Percentiles rank a stretch among this genome's conserved stretches.
Evolutionary conservation across 37 sponge, comb jelly and placozoan species (phyloP).

Genomic region (Crambe crambe): DNA sequence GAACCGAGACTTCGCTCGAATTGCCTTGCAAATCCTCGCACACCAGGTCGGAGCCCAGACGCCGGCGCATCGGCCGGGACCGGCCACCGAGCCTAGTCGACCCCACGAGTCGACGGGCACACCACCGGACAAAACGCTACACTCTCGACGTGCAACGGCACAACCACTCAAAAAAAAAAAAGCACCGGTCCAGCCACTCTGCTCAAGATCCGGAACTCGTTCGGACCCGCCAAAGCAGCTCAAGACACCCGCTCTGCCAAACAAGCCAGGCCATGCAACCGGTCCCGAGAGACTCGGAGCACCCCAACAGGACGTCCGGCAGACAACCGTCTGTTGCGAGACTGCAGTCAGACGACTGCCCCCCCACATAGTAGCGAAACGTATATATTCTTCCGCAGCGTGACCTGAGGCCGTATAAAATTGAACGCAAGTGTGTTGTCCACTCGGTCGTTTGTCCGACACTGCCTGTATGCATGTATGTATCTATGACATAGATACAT

Average conservation of each 20-base stretch:
- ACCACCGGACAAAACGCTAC: not conserved
- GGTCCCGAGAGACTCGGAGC: not conserved
- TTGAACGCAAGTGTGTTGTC: too few relatives aligned
- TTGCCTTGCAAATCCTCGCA: conserved; percentile 3
- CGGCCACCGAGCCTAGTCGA: not conserved
- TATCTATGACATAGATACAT: too few relatives aligned
- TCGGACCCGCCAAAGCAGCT: not conserved
- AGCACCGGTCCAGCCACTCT: not conserved
- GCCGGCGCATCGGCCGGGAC: not conserved
- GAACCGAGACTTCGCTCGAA: not conserved
- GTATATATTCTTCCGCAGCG: too few relatives aligned
- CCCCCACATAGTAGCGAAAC: too few relatives aligned
- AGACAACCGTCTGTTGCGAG: not conserved
- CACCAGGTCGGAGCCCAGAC: not conserved
- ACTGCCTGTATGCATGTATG: too few relatives aligned
- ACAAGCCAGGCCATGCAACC: not conserved
- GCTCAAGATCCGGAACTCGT: not conserved
- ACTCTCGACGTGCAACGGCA: not conserved
- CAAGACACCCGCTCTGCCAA: too few relatives aligned
- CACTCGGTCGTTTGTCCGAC: too few relatives aligned
- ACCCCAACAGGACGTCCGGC: not conserved
- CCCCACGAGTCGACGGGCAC: not conserved
- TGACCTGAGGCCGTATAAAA: too few relatives aligned
- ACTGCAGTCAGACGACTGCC: not conserved
- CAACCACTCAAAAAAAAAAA: not conserved